A percentile compares a stretch with the other conserved stretches of the same genome.
Evolutionary conservation across 64 coral and sea anemone species (phyloP).

Genomic region (Catalaphyllia jardinei): DNA sequence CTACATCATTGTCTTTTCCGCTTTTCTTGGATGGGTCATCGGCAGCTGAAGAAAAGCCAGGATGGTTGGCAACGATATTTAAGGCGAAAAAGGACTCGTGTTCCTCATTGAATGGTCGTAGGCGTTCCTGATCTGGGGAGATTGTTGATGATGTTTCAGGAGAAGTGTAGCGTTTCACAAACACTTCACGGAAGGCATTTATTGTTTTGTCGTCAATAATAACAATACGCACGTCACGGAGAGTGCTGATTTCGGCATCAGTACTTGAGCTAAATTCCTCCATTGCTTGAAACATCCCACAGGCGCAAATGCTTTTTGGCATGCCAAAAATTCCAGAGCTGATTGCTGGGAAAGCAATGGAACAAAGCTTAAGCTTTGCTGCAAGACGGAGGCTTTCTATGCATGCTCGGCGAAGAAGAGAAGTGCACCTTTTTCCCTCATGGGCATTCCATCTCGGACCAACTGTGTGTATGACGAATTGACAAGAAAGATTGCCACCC

Average conservation of each 20-base stretch:
- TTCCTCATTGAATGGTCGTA: too few species aligned
- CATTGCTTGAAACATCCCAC: conserved; percentile 41
- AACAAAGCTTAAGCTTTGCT: conserved; percentile 24
- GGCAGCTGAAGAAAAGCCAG: too few species aligned
- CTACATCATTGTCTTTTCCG: too few species aligned
- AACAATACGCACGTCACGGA: conserved; percentile 59
- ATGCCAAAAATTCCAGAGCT: conserved; percentile 66
- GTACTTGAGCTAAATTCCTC: conserved; percentile 17
- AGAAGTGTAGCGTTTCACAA: conserved; percentile 36
- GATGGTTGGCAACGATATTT: too few species aligned
- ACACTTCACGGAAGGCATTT: conserved; percentile 45
- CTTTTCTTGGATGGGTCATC: too few species aligned
- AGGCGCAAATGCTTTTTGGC: conserved; percentile 64
- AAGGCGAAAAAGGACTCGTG: too few species aligned
- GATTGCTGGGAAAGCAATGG: conserved; percentile 72
- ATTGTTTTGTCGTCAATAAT: conserved; percentile 51
- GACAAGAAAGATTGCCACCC: conserved; percentile 39
- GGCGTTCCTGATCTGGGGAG: too few species aligned
- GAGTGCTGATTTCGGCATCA: not conserved
- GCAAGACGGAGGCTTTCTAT: conserved; percentile 52
- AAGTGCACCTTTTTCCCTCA: conserved; percentile 3
- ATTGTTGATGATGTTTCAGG: not conserved
- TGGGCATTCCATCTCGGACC: conserved; percentile 57
- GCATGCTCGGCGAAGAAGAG: conserved; percentile 52
- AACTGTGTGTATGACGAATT: conserved; percentile 66